Evolutionary conservation across 2,797 vertebrate genomes (phyloP).

Genomic region (Gymnocypris eckloni): DNA sequence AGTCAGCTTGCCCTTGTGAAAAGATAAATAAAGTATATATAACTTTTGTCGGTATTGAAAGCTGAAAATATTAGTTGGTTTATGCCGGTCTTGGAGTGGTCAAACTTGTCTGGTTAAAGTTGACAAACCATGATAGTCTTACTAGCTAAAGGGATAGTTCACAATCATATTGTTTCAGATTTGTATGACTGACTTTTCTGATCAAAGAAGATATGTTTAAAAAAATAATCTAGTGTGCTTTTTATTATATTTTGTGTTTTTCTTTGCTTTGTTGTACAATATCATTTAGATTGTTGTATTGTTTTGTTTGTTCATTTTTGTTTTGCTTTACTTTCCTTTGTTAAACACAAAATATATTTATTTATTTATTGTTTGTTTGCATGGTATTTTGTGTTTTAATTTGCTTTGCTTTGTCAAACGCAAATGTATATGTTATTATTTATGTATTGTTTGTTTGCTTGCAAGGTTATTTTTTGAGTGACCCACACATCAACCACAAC

Average conservation of each 20-base stretch:
- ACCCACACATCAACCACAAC: not conserved
- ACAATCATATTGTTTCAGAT: not conserved
- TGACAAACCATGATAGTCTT: not conserved
- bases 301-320: too few relatives aligned
- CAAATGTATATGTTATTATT: not conserved
- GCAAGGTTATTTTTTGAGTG: too few relatives aligned
- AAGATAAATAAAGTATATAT: not conserved
- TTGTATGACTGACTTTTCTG: not conserved
- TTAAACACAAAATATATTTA: not conserved
- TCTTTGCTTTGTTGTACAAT: too few relatives aligned
- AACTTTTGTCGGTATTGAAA: not conserved
- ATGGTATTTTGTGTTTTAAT: not conserved
- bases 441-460: not conserved
- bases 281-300: too few relatives aligned
- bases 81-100: not conserved
- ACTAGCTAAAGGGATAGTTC: not conserved
- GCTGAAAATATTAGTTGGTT: not conserved
- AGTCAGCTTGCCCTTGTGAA: conserved; percentile 1
- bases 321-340: too few relatives aligned
- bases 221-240: too few relatives aligned
- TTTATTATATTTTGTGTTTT: too few relatives aligned
- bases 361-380: not conserved
- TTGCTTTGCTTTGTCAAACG: too few relatives aligned
- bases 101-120: not conserved
- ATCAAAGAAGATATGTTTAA: too few relatives aligned